These are phyloP conservation scores for Sarcoramphus papa DNA, from an alignment of 2,797 vertebrate species.

Conservation along the genomic window DNA sequence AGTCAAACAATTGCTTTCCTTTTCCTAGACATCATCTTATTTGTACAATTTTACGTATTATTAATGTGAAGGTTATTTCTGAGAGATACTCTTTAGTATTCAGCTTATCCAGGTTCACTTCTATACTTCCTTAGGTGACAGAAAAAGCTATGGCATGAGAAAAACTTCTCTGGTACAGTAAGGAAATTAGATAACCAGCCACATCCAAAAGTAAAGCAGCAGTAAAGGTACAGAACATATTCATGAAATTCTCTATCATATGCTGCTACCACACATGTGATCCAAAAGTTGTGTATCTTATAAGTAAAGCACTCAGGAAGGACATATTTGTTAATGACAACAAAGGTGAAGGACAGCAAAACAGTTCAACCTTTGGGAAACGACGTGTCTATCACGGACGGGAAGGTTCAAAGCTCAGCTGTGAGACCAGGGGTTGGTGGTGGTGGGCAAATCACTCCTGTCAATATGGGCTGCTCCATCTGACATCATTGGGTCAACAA, in stretches of 20 bases:
- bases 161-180: not conserved
- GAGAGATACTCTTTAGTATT: not conserved
- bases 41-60: not conserved
- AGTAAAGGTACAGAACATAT: not conserved
- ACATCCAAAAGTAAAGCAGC: not conserved
- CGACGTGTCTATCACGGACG: not conserved
- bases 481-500: not conserved
- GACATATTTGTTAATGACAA: not conserved
- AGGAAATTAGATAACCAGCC: not conserved
- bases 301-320: not conserved
- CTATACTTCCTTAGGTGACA: not conserved
- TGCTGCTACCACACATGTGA: not conserved
- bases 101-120: not conserved
- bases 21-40: not conserved
- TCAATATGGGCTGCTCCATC: not conserved
- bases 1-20: not conserved
- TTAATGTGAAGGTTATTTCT: not conserved
- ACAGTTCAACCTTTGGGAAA: not conserved
- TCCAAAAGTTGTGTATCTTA: not conserved
- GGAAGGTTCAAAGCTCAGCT: not conserved
- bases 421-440: not conserved
- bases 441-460: not conserved
- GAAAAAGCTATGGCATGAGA: not conserved
- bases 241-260: not conserved
- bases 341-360: not conserved